Conservation (phyloP, 1,140 invertebrate species). For the Drosophila simulans region DNA sequence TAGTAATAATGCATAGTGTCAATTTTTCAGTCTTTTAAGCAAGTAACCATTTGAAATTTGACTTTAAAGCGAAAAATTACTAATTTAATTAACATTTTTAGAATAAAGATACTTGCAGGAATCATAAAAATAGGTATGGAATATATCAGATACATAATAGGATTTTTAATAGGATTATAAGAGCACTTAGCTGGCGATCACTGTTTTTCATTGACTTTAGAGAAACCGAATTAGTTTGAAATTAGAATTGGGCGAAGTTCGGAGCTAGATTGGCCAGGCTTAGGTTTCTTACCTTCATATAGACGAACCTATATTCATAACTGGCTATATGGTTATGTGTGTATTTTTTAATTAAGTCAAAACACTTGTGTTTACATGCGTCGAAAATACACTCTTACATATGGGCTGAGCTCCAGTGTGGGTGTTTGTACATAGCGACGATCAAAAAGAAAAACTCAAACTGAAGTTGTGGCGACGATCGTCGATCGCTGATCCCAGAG, state of each 20-base stretch:
- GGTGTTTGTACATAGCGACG: conserved; percentile 57
- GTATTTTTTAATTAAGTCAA: conserved; percentile 78
- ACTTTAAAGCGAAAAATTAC: too few relatives aligned
- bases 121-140: too few relatives aligned
- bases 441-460: conserved; percentile 76
- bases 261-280: conserved; percentile 5
- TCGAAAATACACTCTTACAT: conserved; percentile 62
- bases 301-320: conserved; percentile 24
- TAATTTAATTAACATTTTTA: too few relatives aligned
- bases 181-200: background rate
- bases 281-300: conserved; percentile 23
- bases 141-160: too few relatives aligned
- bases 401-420: conserved; percentile 23
- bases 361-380: conserved; percentile 82
- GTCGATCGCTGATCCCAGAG: conserved; percentile 34
- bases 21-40: too few relatives aligned
- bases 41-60: too few relatives aligned
- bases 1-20: too few relatives aligned
- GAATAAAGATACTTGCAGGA: too few relatives aligned
- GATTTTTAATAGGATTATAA: too few relatives aligned
- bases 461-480: conserved; percentile 75
- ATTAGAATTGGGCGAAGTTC: conserved; percentile 18
- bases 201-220: conserved; percentile 1
- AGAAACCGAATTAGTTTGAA: conserved; percentile 30
- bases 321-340: conserved; percentile 35